Evolutionary conservation across 92 coral and sea anemone species (phyloP).

Genomic region (Zoanthus solanderi): DNA sequence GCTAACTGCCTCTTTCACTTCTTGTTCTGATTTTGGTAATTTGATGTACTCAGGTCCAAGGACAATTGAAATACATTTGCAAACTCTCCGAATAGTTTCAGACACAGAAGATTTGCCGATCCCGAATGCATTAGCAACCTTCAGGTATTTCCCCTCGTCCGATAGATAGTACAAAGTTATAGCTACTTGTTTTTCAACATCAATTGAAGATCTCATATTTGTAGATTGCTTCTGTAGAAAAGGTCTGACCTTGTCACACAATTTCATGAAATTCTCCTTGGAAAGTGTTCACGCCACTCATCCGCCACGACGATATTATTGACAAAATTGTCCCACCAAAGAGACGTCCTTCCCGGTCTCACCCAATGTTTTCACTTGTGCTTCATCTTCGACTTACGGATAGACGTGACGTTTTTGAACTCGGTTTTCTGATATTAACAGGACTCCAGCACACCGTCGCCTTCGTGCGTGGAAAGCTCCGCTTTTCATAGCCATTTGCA

Average conservation of each 20-base stretch:
- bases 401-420: not conserved
- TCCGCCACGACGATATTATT: no score
- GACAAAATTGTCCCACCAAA: no score
- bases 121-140: not conserved
- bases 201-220: not conserved
- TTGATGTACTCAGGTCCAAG: no score
- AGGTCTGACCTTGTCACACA: not conserved
- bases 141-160: not conserved
- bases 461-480: not conserved
- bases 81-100: no score
- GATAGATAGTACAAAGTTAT: not conserved
- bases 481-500: slow-evolving; percentile 1
- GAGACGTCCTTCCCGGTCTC: no score
- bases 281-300: no score
- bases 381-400: not conserved
- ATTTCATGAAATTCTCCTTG: not conserved
- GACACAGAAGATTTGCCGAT: no score
- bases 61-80: no score
- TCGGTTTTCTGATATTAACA: not conserved
- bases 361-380: no score
- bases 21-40: no score
- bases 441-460: not conserved
- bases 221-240: slow-evolving; percentile 3
- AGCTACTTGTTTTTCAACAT: not conserved
- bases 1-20: no score